Evolutionary conservation across 2,888 invertebrate genomes (phyloP).

Genomic region (Liodrosophila aerea): DNA sequence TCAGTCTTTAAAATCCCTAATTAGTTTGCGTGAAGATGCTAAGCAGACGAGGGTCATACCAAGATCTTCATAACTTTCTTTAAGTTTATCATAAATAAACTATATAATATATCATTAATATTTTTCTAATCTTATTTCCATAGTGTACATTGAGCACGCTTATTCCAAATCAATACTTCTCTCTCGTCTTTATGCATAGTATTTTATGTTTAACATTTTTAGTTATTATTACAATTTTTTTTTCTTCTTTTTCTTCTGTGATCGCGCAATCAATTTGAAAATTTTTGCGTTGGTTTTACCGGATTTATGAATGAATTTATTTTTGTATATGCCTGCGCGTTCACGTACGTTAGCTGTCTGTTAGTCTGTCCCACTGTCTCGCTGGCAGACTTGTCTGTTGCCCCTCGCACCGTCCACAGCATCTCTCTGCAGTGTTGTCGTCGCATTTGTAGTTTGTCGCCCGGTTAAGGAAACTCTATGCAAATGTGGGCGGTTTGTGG

Average conservation of each 20-base stretch:
- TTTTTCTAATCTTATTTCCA: background rate
- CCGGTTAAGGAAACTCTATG: constrained; percentile 66
- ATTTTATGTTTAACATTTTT: constrained; percentile 31
- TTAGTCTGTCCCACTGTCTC: constrained; percentile 15
- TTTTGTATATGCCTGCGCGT: constrained; percentile 56
- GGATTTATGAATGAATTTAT: constrained; percentile 78
- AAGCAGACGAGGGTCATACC: too few relatives aligned
- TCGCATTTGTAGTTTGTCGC: constrained; percentile 74
- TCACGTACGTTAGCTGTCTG: constrained; percentile 31
- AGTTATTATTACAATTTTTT: constrained; percentile 22
- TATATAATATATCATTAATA: background rate
- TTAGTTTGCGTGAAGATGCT: too few relatives aligned
- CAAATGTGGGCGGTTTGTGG: constrained; percentile 68
- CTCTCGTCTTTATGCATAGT: constrained; percentile 28
- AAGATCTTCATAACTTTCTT: too few relatives aligned
- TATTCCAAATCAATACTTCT: constrained; percentile 1
- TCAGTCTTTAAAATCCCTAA: too few relatives aligned
- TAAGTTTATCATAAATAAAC: too few relatives aligned
- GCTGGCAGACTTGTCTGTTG: constrained; percentile 66
- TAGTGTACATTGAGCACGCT: background rate
- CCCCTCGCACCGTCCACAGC: background rate
- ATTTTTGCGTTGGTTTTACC: constrained; percentile 76
- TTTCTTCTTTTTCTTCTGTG: constrained; percentile 34
- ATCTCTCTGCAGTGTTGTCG: constrained; percentile 27
- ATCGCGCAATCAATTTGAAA: constrained; percentile 74